phyloP scores from a whole-genome alignment of 2,113 vertebrate genomes.

The Aptenodytes patagonicus region DNA sequence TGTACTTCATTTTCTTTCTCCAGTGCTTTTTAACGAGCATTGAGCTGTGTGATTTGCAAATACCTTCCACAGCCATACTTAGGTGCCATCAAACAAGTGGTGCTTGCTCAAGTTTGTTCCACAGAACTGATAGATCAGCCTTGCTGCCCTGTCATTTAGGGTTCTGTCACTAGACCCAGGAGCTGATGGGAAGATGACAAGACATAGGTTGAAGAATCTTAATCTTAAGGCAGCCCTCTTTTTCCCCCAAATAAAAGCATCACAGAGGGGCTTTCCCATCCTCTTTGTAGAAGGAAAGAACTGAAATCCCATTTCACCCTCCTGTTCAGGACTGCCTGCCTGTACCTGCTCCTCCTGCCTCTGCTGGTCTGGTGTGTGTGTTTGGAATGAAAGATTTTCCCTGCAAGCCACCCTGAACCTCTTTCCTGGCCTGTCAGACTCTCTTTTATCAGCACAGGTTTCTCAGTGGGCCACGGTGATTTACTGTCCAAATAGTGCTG shows the following conservation, averaged over 20 bases:
- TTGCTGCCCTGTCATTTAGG: background rate
- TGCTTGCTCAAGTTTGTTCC: background rate
- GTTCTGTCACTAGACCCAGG: background rate
- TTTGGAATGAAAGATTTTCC: slow-evolving; percentile 66
- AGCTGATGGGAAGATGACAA: background rate
- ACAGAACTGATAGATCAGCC: background rate
- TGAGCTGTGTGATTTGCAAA: background rate
- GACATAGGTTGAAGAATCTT: background rate
- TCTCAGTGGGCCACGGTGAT: slow-evolving; percentile 53
- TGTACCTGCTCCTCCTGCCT: slow-evolving; percentile 65
- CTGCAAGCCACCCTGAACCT: slow-evolving; percentile 51
- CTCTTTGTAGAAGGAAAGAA: background rate
- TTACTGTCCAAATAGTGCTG: slow-evolving; percentile 59
- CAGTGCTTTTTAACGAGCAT: background rate
- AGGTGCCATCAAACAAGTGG: background rate
- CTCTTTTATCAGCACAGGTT: slow-evolving; percentile 49
- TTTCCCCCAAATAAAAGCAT: background rate
- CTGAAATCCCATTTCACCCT: slow-evolving; percentile 22
- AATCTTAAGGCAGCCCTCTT: background rate
- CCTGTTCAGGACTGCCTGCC: slow-evolving; percentile 30
- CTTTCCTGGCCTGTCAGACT: slow-evolving; percentile 38
- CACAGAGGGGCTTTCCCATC: slow-evolving; percentile 22
- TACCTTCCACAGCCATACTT: background rate
- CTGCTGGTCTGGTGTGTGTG: slow-evolving; percentile 39
- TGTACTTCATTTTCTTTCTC: background rate